Conservation (phyloP, 1,140 invertebrate species). For the Drosophila sp. region DNA sequence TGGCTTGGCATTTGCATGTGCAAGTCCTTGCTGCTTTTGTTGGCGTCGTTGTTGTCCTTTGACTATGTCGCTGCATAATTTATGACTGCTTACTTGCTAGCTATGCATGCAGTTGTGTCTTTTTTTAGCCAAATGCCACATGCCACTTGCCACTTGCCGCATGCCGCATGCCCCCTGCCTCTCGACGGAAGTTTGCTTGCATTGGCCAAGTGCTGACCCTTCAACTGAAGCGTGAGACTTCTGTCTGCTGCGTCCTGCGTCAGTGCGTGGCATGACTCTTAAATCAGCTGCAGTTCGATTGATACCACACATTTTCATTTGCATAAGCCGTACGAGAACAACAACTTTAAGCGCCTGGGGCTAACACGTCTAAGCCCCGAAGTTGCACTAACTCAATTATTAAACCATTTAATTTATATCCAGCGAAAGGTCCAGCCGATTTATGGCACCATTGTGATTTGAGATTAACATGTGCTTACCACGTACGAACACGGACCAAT, state of each 20-base stretch:
- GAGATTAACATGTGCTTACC: conserved; percentile 66
- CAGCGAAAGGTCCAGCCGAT: conserved; percentile 10
- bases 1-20: conserved; percentile 61
- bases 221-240: conserved; percentile 23
- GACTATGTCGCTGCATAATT: conserved; percentile 81
- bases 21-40: conserved; percentile 50
- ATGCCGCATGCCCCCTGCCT: conserved; percentile 25
- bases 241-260: conserved; percentile 11
- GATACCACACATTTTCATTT: conserved; percentile 53
- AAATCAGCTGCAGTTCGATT: conserved; percentile 65
- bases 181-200: conserved; percentile 22
- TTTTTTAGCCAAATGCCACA: conserved; percentile 29
- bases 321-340: conserved; percentile 25
- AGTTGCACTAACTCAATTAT: conserved; percentile 72
- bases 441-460: conserved; percentile 50
- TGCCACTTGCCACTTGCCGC: conserved; percentile 5
- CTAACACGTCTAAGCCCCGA: conserved; percentile 19
- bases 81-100: conserved; percentile 76
- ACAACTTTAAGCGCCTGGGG: conserved; percentile 62
- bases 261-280: conserved; percentile 53
- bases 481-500: conserved; percentile 23
- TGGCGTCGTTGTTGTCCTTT: conserved; percentile 69
- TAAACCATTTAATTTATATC: conserved; percentile 69
- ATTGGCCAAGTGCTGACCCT: conserved; percentile 48
- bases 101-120: conserved; percentile 39